Evolutionary conservation across 2,113 vertebrate species (phyloP).

Genomic region (Cryptotis parvus): DNA sequence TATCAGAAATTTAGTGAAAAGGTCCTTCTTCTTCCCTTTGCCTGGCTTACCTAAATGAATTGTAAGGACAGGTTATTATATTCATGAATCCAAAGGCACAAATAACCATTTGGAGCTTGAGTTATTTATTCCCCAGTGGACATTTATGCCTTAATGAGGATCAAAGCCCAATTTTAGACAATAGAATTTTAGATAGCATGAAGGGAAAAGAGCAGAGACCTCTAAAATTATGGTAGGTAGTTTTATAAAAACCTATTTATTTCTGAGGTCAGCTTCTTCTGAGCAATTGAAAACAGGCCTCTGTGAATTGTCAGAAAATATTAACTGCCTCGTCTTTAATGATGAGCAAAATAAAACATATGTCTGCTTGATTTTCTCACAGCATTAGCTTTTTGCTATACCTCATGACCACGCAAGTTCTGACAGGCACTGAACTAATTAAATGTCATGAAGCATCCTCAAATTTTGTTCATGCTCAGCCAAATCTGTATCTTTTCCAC

Average conservation of each 20-base stretch:
- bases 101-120: constrained; percentile 15
- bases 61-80: not conserved
- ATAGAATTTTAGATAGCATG: not conserved
- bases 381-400: constrained; percentile 46
- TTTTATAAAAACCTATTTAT: constrained; percentile 36
- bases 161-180: not conserved
- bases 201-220: not conserved
- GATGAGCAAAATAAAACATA: constrained; percentile 42
- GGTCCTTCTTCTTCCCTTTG: not conserved
- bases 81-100: constrained; percentile 44
- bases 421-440: constrained; percentile 73
- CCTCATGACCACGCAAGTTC: constrained; percentile 54
- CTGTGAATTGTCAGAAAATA: constrained; percentile 26
- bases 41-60: not conserved
- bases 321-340: not conserved
- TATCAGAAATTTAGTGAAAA: constrained; percentile 5
- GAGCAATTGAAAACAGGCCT: constrained; percentile 31
- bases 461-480: constrained; percentile 72
- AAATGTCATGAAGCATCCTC: constrained; percentile 61
- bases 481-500: constrained; percentile 66
- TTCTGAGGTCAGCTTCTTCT: constrained; percentile 47
- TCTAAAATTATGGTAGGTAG: constrained; percentile 15
- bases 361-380: constrained; percentile 34
- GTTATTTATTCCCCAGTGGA: not conserved
- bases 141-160: constrained; percentile 14